Conservation (phyloP, 2,888 invertebrate genomes). For the Junonia oenone region DNA sequence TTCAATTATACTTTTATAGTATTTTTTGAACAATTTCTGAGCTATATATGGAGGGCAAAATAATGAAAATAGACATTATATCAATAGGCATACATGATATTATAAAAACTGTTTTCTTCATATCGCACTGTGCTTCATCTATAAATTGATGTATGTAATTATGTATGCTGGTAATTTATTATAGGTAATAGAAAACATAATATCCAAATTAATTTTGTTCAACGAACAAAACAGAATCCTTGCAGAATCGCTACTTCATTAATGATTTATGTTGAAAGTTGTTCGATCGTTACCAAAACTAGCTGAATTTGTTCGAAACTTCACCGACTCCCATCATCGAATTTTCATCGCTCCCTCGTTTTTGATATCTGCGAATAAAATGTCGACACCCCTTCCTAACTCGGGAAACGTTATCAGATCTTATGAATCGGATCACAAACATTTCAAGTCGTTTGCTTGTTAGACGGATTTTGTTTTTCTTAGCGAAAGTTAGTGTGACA, state of each 20-base stretch:
- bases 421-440: slow-evolving; percentile 11
- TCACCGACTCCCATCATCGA: slow-evolving; percentile 19
- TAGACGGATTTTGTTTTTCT: neutral
- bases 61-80: too few relatives aligned
- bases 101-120: too few relatives aligned
- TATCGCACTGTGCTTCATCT: too few relatives aligned
- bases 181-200: neutral
- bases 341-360: slow-evolving; percentile 21
- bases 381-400: slow-evolving; percentile 17
- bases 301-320: slow-evolving; percentile 26
- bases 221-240: slow-evolving; percentile 1
- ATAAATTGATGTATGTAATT: neutral
- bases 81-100: too few relatives aligned
- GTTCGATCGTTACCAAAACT: slow-evolving; percentile 19
- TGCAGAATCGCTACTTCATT: slow-evolving; percentile 2
- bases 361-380: slow-evolving; percentile 23
- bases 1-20: too few relatives aligned
- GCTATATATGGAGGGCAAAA: too few relatives aligned
- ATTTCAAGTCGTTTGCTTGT: slow-evolving; percentile 9
- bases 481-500: neutral
- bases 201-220: neutral
- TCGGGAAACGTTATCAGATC: slow-evolving; percentile 9
- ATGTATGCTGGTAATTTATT: neutral
- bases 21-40: too few relatives aligned
- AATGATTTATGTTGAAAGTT: slow-evolving; percentile 25